A percentile compares a stretch with the other conserved stretches of the same genome.
Evolutionary conservation across 1,140 invertebrate genomes (phyloP).

Genomic region (Drosophila nikananu): DNA sequence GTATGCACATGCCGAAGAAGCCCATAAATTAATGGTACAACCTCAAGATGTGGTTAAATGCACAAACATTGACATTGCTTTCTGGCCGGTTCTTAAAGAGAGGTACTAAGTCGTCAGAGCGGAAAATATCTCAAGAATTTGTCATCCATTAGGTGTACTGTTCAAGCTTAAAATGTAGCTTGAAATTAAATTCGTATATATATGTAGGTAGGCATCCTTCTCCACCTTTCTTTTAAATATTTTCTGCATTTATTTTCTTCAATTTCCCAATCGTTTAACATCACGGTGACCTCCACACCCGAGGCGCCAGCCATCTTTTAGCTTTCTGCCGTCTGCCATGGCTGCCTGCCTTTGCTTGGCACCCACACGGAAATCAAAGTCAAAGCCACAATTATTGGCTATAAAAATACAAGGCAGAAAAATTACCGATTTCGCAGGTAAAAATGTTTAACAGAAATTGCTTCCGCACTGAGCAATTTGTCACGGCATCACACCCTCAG

Average conservation of each 20-base stretch:
- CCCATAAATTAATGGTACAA: constrained; percentile 56
- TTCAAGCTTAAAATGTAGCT: neutral
- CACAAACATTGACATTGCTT: constrained; percentile 39
- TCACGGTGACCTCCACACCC: constrained; percentile 43
- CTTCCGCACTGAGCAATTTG: constrained; percentile 76
- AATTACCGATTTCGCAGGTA: constrained; percentile 52
- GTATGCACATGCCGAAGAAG: constrained; percentile 52
- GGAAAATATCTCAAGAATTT: constrained; percentile 1
- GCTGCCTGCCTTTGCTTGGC: constrained; percentile 39
- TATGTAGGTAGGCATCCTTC: no score
- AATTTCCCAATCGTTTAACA: constrained; percentile 49
- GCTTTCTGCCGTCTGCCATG: constrained; percentile 2
- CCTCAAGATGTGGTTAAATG: constrained; percentile 40
- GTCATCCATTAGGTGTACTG: constrained; percentile 6
- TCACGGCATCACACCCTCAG: constrained; percentile 69
- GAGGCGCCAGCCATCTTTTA: constrained; percentile 36
- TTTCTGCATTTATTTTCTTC: constrained; percentile 44
- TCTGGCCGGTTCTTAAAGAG: constrained; percentile 16
- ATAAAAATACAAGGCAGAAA: constrained; percentile 46
- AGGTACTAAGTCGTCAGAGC: neutral
- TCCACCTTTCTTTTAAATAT: neutral
- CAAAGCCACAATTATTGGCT: constrained; percentile 71
- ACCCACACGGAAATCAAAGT: constrained; percentile 78
- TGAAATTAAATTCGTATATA: no score
- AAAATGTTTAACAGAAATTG: constrained; percentile 65